Percentiles rank a stretch among this genome's conserved stretches.
These are phyloP conservation scores for Lophotis ruficrista DNA, from an alignment of 2,113 vertebrate species.

Conservation along the genomic window DNA sequence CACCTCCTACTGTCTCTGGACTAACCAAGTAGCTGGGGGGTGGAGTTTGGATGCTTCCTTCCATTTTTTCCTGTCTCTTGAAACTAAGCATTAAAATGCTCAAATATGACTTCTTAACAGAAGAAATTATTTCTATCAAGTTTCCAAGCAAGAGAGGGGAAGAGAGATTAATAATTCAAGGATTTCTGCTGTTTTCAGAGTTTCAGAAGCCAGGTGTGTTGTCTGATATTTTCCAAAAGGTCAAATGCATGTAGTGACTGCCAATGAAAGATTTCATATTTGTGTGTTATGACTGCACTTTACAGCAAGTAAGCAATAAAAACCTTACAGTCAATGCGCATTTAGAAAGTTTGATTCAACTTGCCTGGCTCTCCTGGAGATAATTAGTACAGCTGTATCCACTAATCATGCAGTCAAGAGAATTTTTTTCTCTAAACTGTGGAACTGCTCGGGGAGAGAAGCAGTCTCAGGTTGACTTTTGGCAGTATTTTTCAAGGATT, in stretches of 20 bases:
- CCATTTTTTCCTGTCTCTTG: neutral
- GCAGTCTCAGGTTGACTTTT: neutral
- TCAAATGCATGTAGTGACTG: neutral
- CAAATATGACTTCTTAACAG: neutral
- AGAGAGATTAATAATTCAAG: neutral
- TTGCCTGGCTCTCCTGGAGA: neutral
- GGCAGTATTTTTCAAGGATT: neutral
- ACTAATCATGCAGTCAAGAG: neutral
- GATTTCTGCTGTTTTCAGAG: neutral
- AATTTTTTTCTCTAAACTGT: neutral
- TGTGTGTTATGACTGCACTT: neutral
- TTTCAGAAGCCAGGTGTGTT: neutral
- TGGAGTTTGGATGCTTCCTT: neutral
- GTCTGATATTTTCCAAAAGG: conserved; percentile 23
- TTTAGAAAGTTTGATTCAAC: neutral
- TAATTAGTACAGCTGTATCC: neutral
- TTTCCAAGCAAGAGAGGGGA: neutral
- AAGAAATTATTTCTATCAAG: neutral
- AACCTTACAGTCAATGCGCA: neutral
- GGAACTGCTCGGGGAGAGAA: neutral
- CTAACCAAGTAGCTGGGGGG: neutral
- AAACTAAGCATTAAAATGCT: neutral
- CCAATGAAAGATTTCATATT: neutral
- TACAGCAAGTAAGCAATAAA: neutral
- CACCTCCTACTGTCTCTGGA: neutral